Percentiles rank a stretch among this genome's conserved stretches.
phyloP scores from a whole-genome alignment of 2,888 invertebrate species.

The Galerucella calmariensis region DNA sequence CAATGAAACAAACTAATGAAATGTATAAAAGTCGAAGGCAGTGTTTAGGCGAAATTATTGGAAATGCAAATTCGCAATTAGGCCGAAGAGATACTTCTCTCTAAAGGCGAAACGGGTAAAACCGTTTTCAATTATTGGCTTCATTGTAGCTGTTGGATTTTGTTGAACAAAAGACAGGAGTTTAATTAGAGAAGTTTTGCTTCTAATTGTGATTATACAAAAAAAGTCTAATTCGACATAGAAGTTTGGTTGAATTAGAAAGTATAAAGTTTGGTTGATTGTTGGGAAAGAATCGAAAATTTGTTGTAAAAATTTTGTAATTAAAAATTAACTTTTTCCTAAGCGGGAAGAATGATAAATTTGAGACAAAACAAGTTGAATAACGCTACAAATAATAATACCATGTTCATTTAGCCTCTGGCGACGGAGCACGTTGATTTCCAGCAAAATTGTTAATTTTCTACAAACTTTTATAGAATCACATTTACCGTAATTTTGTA shows the following conservation, averaged over 20 bases:
- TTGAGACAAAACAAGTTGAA: not conserved
- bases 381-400: no score
- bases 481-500: no score
- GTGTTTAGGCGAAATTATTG: slow-evolving; percentile 30
- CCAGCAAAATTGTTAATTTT: no score
- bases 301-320: not conserved
- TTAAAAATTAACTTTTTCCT: not conserved
- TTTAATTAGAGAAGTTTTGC: slow-evolving; percentile 32
- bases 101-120: slow-evolving; percentile 5
- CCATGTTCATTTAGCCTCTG: not conserved
- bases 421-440: not conserved
- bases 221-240: slow-evolving; percentile 20
- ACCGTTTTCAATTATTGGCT: slow-evolving; percentile 28
- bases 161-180: slow-evolving; percentile 30
- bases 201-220: slow-evolving; percentile 30
- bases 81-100: slow-evolving; percentile 8
- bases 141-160: slow-evolving; percentile 31
- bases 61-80: slow-evolving; percentile 34
- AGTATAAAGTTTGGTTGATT: slow-evolving; percentile 8
- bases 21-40: slow-evolving; percentile 28
- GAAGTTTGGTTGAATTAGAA: slow-evolving; percentile 19
- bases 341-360: not conserved
- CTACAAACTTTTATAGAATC: no score
- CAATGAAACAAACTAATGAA: slow-evolving; percentile 33
- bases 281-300: not conserved